Base-by-base conservation (phyloP, 2,797 vertebrate genomes). In the Tenualosa ilisha region DNA sequence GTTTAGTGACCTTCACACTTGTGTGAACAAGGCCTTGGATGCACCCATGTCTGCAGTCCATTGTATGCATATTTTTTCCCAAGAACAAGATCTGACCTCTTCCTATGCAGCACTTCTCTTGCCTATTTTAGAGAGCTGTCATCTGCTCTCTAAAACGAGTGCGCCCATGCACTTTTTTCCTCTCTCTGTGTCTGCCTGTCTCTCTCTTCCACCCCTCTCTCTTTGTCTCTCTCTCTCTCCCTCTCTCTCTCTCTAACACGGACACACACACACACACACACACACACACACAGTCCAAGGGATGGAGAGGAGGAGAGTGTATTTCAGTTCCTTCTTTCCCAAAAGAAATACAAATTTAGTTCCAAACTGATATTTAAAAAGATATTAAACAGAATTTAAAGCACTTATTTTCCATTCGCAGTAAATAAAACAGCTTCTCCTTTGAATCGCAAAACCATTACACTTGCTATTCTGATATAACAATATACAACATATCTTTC, bases 1-100 rank as follows among this genome's bases (percentile, higher is more conserved):
- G 83, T 86, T 63, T 37, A 61, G 81, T 49, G 85, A 85, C 87
- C 87, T 88, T 88, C 87, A 88, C 53, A 20, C 61, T 40, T 53
- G 72, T 86, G 81, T 81, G 84, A 83, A 82, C 84, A 53, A 59
- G 68, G 84, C 61, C 81, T 84, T 83, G 82, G 65, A 85, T 81
- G 72, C 72, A 79, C 15, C 37, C 72, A 43, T 46, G 72, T n/a
- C 40, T 79, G 72, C 5, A 43, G 72, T 79, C 72, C 72, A 79
- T 40, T 79, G 40, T 43, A 79, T 40, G 72, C 72, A 79, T 79
- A 79, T 79, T 79, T 79, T 79, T 15, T 15, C 37, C 40, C 72
- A 43, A 79, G 68, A 22, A 79, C 72, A 79, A 79, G 72, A 46
- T 46, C 37, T 79, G 72, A 79, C 72, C 72, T 79, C 72, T 79